Percentiles rank a stretch among this genome's conserved stretches.
Evolutionary conservation across 2,113 vertebrate genomes (phyloP).

Genomic region (Psettodes erumei): DNA sequence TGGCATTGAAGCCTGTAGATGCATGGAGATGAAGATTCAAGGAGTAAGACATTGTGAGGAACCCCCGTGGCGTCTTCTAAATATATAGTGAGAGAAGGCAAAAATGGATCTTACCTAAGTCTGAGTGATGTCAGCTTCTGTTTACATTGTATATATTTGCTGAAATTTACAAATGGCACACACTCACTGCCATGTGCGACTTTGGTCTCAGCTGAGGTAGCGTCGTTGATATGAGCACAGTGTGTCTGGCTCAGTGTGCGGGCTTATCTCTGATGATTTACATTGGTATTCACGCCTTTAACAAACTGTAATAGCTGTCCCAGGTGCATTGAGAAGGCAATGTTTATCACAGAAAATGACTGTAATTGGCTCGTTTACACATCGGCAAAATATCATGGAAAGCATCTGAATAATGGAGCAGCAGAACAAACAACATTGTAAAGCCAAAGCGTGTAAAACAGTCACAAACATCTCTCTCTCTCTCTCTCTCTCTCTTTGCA

Average conservation of each 20-base stretch:
- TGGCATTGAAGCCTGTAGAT: neutral
- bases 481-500: neutral
- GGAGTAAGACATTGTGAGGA: constrained; percentile 22
- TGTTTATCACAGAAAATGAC: constrained; percentile 78
- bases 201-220: constrained; percentile 26
- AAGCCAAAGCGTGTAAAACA: constrained; percentile 6
- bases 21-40: constrained; percentile 5
- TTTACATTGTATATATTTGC: constrained; percentile 40
- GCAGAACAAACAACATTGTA: constrained; percentile 40
- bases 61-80: constrained; percentile 21
- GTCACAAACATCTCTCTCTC: constrained; percentile 2
- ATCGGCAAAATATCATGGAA: constrained; percentile 64
- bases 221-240: constrained; percentile 41
- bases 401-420: constrained; percentile 68
- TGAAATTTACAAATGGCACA: constrained; percentile 4
- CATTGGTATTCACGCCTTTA: constrained; percentile 72
- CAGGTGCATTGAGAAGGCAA: constrained; percentile 73
- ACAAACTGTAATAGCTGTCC: constrained; percentile 66
- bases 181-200: constrained; percentile 5
- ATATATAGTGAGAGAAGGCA: constrained; percentile 9
- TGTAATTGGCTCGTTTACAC: constrained; percentile 81
- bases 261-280: constrained; percentile 53
- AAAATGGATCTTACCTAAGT: constrained; percentile 17
- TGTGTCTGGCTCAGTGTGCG: constrained; percentile 27
- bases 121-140: constrained; percentile 24